A percentile compares a stretch with the other conserved stretches of the same genome.
phyloP scores from a whole-genome alignment of 2,113 vertebrate genomes.

The Enhydra lutris region DNA sequence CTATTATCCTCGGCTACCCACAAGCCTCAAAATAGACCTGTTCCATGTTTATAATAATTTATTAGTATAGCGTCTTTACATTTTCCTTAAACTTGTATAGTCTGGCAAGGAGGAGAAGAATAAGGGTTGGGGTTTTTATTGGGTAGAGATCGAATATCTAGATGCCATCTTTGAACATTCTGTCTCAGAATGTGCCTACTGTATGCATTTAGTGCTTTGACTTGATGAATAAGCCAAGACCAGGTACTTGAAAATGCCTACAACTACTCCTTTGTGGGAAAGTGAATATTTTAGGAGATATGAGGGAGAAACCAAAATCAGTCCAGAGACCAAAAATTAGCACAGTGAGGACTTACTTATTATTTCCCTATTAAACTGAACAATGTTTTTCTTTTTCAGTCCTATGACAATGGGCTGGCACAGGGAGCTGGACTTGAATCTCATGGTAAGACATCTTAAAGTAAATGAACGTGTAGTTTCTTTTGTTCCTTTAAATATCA shows the following conservation, averaged over 20 bases:
- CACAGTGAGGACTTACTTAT: background rate
- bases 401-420: conserved; percentile 95
- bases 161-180: background rate
- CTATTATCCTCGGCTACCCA: background rate
- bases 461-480: background rate
- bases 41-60: background rate
- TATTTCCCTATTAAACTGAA: conserved; percentile 50
- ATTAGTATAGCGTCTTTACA: background rate
- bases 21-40: background rate
- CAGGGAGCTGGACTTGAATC: conserved; percentile 97
- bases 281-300: conserved; percentile 20
- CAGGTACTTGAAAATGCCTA: conserved; percentile 4
- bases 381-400: conserved; percentile 83
- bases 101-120: background rate
- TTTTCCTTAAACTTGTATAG: background rate
- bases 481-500: background rate
- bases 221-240: background rate
- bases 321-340: background rate
- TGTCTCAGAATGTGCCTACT: background rate
- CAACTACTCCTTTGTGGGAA: background rate
- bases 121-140: background rate
- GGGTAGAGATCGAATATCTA: background rate
- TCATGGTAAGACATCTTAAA: conserved; percentile 90
- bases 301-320: background rate
- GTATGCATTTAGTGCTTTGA: background rate